phyloP scores from a whole-genome alignment of 2,113 vertebrate species.

The Chaetodon trifascialis region DNA sequence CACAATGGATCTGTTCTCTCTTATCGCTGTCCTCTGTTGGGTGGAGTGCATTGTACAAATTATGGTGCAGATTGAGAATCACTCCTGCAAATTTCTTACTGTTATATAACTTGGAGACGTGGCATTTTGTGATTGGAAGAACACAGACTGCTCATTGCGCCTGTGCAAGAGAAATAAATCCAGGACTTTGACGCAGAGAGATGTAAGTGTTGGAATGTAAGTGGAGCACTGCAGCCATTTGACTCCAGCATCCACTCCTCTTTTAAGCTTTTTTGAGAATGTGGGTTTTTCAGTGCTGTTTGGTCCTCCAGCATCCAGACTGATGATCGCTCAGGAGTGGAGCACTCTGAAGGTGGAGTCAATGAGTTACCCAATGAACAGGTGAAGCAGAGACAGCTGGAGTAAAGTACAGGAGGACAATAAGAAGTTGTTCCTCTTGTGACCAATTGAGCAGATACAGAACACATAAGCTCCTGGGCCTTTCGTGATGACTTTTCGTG shows the following conservation, averaged over 20 bases:
- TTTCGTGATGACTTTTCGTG: not conserved
- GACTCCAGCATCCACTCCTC: not conserved
- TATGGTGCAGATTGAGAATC: not conserved
- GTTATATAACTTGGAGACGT: not conserved
- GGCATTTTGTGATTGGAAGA: not conserved
- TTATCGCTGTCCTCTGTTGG: not conserved
- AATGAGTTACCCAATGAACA: not conserved
- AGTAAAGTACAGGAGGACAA: constrained; percentile 3
- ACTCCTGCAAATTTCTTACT: not conserved
- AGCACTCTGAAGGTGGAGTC: constrained; percentile 13
- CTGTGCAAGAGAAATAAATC: not conserved
- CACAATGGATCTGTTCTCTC: constrained; percentile 54
- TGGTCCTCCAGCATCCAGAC: constrained; percentile 10
- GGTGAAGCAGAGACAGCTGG: too few species aligned
- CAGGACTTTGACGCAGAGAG: not conserved
- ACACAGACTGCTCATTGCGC: not conserved
- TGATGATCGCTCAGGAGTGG: not conserved
- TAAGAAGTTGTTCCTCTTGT: not conserved
- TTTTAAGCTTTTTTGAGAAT: not conserved
- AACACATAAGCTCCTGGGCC: not conserved
- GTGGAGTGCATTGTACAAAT: not conserved
- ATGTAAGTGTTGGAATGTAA: not conserved
- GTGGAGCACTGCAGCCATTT: not conserved
- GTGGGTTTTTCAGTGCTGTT: constrained; percentile 1
- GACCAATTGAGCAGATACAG: not conserved